Evolutionary conservation across 1,140 invertebrate genomes (phyloP).

Genomic region (Atta texana): DNA sequence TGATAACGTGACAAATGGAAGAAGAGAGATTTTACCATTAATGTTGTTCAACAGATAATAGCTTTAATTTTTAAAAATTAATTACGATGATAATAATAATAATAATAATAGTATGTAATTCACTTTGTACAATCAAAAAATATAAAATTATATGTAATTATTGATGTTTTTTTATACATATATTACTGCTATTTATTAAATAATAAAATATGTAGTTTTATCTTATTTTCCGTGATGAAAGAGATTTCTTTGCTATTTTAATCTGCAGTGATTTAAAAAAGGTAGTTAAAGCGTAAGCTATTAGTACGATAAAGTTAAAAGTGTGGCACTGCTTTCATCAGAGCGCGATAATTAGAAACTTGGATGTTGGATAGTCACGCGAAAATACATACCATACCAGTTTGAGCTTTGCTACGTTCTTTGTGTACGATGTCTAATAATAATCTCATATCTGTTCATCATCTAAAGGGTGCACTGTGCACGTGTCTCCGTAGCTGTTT

Average conservation of each 20-base stretch:
- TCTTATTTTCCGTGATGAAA: constrained; percentile 16
- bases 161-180: background rate
- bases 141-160: background rate
- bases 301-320: constrained; percentile 35
- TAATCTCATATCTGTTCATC: constrained; percentile 53
- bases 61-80: background rate
- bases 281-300: background rate
- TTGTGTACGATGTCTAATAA: constrained; percentile 33
- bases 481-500: constrained; percentile 42
- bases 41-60: background rate
- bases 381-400: background rate
- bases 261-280: background rate
- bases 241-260: background rate
- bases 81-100: background rate
- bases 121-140: background rate
- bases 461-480: constrained; percentile 49
- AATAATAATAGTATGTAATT: background rate
- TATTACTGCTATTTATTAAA: background rate
- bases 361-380: constrained; percentile 14
- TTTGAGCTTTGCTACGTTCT: background rate
- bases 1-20: background rate
- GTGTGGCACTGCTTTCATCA: constrained; percentile 35
- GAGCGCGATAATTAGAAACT: constrained; percentile 21
- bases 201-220: no score
- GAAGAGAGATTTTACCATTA: background rate